Percentiles rank a stretch among this genome's conserved stretches.
Conservation (phyloP, 1,140 invertebrate genomes). For the Eupristina koningsbergeri region DNA sequence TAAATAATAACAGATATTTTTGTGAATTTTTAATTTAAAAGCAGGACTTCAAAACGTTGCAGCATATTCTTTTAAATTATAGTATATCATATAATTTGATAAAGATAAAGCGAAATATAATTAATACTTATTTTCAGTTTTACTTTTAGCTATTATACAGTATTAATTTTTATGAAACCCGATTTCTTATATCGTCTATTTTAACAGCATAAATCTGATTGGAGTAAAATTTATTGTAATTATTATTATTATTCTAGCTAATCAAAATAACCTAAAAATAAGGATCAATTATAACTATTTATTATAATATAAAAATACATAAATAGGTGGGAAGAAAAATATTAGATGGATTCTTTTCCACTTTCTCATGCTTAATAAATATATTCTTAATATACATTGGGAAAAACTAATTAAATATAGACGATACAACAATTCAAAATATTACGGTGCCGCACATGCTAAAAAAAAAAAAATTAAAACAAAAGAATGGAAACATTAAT, state of each 20-base stretch:
- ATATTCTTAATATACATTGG: slow-evolving; percentile 57
- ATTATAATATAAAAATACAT: not conserved
- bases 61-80: not conserved
- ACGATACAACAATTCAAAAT: slow-evolving; percentile 48
- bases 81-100: not conserved
- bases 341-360: slow-evolving; percentile 30
- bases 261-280: too few species aligned
- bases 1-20: not conserved
- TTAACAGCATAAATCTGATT: not conserved
- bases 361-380: slow-evolving; percentile 68
- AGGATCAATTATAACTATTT: not conserved
- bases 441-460: slow-evolving; percentile 61
- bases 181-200: not conserved
- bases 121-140: not conserved
- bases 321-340: slow-evolving; percentile 6
- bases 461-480: slow-evolving; percentile 49
- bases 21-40: not conserved
- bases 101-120: not conserved
- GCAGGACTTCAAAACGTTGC: not conserved
- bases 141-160: too few species aligned
- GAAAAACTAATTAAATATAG: slow-evolving; percentile 35
- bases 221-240: not conserved
- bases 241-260: too few species aligned
- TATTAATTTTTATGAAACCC: not conserved
- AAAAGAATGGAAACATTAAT: slow-evolving; percentile 47